Base-by-base conservation (phyloP, 2,113 vertebrate species). In the Hystrix cristata region DNA sequence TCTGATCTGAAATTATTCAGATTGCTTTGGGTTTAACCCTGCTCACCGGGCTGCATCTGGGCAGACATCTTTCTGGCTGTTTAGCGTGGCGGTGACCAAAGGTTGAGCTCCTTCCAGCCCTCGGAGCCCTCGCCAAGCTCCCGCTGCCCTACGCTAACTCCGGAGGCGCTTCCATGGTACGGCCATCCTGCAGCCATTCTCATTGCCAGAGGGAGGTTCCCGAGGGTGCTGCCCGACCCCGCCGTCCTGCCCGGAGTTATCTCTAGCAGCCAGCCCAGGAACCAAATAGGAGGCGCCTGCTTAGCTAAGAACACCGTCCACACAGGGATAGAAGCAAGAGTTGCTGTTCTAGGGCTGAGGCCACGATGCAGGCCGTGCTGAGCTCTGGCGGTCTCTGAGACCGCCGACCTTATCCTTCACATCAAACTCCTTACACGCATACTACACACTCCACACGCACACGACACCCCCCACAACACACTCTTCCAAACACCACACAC, bases 121-220 rank as follows among this genome's bases (percentile, higher is more conserved):
- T 46, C 0, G 4, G 8, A 51, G 48, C 23, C 29, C 34, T 55
- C 16, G 15, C 8, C 7, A 12, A 5, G 31, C 5, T 78, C 1
- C 43, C 3, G 1, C 9, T 1, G 25, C 60, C 46, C 10, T 19
- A 14, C 55, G 64, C 10, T 10, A 80, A 43, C 13, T 55, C n/a
- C 9, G 43, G n/a, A 38, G 9, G 53, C 48, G 29, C n/a, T 62
- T 31, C 46, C 34, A 82, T 31, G 12, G 62, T 43, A 80, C 12
- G 55, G 38, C 38, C 38, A 29, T 48, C 18, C 57, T 7, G 0
- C 0, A 0, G 38, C 38, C 27, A 10, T 19, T 38, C 48, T 86
- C 21, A 55, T 34, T 16, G 76, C 83, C 4, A 5, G 21, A 51
- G 51, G 14, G 74, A 38, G 25, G 27, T 10, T 90, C 74, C 38